phyloP scores from a whole-genome alignment of 2,797 vertebrate species.

The Xenentodon cancila region DNA sequence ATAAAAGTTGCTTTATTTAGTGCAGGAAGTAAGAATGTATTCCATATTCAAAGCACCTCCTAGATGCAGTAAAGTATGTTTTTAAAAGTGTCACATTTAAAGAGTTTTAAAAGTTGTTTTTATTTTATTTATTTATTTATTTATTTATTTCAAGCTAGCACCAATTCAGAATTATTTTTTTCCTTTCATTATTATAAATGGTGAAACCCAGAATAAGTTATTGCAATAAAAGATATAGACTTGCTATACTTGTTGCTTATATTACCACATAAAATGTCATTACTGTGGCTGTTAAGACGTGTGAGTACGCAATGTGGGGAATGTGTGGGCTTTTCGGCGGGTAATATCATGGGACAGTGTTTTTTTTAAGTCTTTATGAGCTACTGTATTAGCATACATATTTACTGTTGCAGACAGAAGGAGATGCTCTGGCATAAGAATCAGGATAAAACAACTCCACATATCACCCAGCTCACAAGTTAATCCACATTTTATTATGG shows the following conservation, averaged over 20 bases:
- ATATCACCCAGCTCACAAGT: slow-evolving; percentile 79
- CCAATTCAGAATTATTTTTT: too few species aligned
- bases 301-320: slow-evolving; percentile 21
- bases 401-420: slow-evolving; percentile 75
- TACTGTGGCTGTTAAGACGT: slow-evolving; percentile 31
- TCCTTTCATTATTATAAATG: background rate
- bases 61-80: too few species aligned
- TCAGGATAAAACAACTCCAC: slow-evolving; percentile 49
- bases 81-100: too few species aligned
- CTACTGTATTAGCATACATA: slow-evolving; percentile 79
- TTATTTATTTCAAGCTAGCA: too few species aligned
- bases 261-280: slow-evolving; percentile 54
- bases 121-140: too few species aligned
- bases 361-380: slow-evolving; percentile 69
- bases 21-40: too few species aligned
- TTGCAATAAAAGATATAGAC: slow-evolving; percentile 16
- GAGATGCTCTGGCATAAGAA: slow-evolving; percentile 63
- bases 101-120: too few species aligned
- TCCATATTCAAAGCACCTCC: too few species aligned
- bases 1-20: too few species aligned
- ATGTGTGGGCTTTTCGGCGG: slow-evolving; percentile 39
- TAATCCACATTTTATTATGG: slow-evolving; percentile 86
- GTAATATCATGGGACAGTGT: slow-evolving; percentile 61
- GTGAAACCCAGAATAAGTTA: slow-evolving; percentile 11
- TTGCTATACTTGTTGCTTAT: slow-evolving; percentile 31